phyloP scores from a whole-genome alignment of 2,797 vertebrate species.

The Hylomyscus alleni region DNA sequence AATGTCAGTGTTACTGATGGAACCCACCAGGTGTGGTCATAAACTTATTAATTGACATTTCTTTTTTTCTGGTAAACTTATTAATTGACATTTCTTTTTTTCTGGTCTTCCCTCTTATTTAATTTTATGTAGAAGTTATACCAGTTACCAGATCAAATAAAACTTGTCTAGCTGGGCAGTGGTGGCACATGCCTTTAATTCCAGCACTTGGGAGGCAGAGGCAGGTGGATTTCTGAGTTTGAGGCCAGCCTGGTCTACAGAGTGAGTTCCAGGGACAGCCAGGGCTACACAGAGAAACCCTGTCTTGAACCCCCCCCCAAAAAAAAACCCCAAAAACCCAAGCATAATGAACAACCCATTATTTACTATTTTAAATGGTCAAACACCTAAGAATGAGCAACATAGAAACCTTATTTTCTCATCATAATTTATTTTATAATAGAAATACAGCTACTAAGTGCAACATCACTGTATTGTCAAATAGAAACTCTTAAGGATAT shows the following conservation, averaged over 20 bases:
- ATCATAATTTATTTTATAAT: not conserved
- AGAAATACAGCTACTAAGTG: not conserved
- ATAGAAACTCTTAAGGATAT: not conserved
- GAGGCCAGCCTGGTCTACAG: too few species aligned
- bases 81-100: not conserved
- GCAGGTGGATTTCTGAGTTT: too few species aligned
- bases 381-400: not conserved
- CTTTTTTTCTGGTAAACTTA: not conserved
- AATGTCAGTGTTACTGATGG: not conserved
- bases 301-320: too few species aligned
- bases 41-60: not conserved
- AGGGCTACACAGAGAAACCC: too few species aligned
- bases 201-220: too few species aligned
- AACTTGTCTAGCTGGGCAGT: too few species aligned
- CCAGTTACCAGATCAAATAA: not conserved
- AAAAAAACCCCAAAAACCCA: not conserved
- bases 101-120: not conserved
- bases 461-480: not conserved
- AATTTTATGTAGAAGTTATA: not conserved
- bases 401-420: not conserved
- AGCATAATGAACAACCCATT: not conserved
- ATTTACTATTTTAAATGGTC: not conserved
- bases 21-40: not conserved
- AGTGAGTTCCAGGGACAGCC: too few species aligned
- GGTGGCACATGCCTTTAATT: too few species aligned